phyloP scores from a whole-genome alignment of 1,140 invertebrate species.

The Ephestia elutella region DNA sequence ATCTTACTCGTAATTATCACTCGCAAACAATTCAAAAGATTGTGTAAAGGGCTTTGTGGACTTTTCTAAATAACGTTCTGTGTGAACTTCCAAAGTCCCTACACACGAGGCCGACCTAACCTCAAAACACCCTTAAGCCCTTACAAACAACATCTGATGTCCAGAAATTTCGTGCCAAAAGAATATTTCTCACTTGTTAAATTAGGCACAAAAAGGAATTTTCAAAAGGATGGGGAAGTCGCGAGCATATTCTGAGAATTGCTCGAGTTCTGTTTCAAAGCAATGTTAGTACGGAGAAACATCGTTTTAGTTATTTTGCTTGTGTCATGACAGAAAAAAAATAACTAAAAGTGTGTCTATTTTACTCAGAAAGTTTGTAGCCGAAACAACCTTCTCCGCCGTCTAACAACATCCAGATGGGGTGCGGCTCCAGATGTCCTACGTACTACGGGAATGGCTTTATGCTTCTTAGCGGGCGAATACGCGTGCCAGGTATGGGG shows the following conservation, averaged over 20 bases:
- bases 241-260: conserved; percentile 4
- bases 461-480: too few species aligned
- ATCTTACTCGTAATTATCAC: too few species aligned
- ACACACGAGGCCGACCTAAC: background rate
- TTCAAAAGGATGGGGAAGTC: background rate
- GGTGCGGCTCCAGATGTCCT: too few species aligned
- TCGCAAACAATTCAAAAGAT: background rate
- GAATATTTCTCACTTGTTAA: background rate
- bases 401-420: too few species aligned
- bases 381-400: too few species aligned
- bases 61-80: background rate
- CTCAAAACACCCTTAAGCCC: background rate
- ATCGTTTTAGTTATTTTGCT: too few species aligned
- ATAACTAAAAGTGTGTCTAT: too few species aligned
- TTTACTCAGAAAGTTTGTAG: too few species aligned
- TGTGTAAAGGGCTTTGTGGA: background rate
- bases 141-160: background rate
- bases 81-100: background rate
- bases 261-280: background rate
- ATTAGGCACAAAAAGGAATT: background rate
- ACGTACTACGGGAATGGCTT: too few species aligned
- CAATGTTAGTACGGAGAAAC: background rate
- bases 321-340: too few species aligned
- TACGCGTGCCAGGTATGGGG: too few species aligned
- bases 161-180: background rate